Percentiles rank a stretch among this genome's conserved stretches.
These are phyloP conservation scores for Amazona guildingii DNA, from an alignment of 2,113 vertebrate species.

Conservation along the genomic window DNA sequence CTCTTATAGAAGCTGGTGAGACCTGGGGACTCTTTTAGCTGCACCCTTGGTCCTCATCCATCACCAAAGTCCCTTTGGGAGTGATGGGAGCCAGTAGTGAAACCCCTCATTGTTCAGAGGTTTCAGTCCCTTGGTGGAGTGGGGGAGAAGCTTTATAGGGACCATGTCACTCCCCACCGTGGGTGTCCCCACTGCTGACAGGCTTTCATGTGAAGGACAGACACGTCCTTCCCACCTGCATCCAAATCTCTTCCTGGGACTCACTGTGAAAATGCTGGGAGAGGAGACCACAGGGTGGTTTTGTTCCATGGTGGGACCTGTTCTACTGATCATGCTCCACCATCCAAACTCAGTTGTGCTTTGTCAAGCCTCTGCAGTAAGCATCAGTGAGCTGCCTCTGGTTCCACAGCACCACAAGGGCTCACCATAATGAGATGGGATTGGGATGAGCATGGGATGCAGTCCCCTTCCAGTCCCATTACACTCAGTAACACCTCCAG, in stretches of 20 bases:
- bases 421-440: not conserved
- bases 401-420: accelerated
- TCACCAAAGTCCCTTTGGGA: not conserved
- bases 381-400: not conserved
- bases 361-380: not conserved
- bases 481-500: not conserved
- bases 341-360: not conserved
- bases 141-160: not conserved
- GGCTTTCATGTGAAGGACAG: not conserved
- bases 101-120: not conserved
- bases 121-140: not conserved
- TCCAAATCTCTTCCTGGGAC: not conserved
- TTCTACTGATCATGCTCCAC: not conserved
- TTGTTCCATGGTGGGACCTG: not conserved
- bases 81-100: not conserved
- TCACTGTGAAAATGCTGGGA: not conserved
- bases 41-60: not conserved
- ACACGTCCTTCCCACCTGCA: not conserved
- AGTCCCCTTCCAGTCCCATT: not conserved
- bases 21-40: not conserved
- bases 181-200: not conserved
- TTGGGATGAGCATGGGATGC: not conserved
- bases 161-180: not conserved
- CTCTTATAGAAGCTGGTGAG: not conserved
- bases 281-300: not conserved